Conservation (phyloP, 2,113 vertebrate genomes). For the Ellobius talpinus region DNA sequence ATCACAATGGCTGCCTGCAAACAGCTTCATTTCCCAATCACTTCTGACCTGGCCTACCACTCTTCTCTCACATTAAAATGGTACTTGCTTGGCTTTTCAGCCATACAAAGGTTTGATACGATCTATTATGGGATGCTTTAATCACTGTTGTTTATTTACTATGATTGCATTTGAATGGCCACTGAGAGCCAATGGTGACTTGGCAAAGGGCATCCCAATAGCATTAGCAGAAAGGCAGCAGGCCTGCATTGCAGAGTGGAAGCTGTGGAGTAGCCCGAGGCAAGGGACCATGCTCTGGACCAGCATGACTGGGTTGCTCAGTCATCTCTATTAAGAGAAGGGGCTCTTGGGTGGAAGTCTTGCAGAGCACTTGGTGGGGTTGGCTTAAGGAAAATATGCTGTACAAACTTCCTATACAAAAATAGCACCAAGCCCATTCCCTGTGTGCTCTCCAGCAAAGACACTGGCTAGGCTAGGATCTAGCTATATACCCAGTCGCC, state of each 20-base stretch:
- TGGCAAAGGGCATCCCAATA: slow-evolving; percentile 36
- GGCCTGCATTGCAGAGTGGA: neutral
- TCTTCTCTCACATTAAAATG: slow-evolving; percentile 54
- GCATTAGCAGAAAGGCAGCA: neutral
- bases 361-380: neutral
- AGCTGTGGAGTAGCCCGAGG: neutral
- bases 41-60: neutral
- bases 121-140: slow-evolving; percentile 62
- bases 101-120: slow-evolving; percentile 53
- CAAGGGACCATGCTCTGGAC: accelerated
- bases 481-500: too few species aligned
- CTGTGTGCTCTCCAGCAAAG: neutral
- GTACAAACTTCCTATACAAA: neutral
- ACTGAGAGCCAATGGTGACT: slow-evolving; percentile 34
- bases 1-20: slow-evolving; percentile 32
- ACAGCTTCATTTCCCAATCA: slow-evolving; percentile 35
- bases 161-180: slow-evolving; percentile 49
- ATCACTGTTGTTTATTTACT: slow-evolving; percentile 69
- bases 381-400: neutral
- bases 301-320: neutral
- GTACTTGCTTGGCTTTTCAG: slow-evolving; percentile 52
- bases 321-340: neutral
- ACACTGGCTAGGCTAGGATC: neutral
- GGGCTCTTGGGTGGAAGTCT: neutral
- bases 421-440: neutral